Percentiles rank a stretch among this genome's conserved stretches.
These are phyloP conservation scores for Oreonectes daqikongensis DNA, from an alignment of 2,797 vertebrate genomes.

Conservation along the genomic window DNA sequence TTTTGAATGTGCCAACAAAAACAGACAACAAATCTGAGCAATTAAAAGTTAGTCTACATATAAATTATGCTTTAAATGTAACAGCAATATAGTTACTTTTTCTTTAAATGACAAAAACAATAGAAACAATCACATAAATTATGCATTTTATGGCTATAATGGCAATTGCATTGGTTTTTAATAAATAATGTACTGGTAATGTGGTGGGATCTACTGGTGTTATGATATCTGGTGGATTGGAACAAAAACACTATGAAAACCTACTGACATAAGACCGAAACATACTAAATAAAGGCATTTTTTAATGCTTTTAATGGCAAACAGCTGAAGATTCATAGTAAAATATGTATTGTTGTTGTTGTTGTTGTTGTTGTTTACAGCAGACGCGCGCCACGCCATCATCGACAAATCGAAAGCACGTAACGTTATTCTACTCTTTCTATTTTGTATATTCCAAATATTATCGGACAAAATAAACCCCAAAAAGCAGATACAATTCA, in stretches of 20 bases:
- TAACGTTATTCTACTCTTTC: background rate
- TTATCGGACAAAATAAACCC: background rate
- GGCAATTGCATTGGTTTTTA: too few relatives aligned
- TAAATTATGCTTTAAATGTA: background rate
- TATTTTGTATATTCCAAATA: background rate
- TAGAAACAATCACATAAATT: too few relatives aligned
- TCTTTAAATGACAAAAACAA: background rate
- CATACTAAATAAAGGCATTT: background rate
- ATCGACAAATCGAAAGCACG: conserved; percentile 1
- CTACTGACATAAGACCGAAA: background rate
- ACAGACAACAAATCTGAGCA: background rate
- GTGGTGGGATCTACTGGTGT: too few relatives aligned
- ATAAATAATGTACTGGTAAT: too few relatives aligned
- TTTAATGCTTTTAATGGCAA: background rate
- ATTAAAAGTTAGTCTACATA: background rate
- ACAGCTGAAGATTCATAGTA: too few relatives aligned
- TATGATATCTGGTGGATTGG: too few relatives aligned
- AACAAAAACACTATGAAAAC: too few relatives aligned
- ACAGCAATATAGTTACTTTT: background rate
- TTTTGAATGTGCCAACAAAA: background rate
- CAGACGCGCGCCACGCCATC: conserved; percentile 3
- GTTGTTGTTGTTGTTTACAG: background rate
- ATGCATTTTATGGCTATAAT: too few relatives aligned
- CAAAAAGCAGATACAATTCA: too few relatives aligned
- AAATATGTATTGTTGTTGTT: too few relatives aligned